phyloP scores from a whole-genome alignment of 2,888 invertebrate genomes.

The Drosophila nr. fundita region DNA sequence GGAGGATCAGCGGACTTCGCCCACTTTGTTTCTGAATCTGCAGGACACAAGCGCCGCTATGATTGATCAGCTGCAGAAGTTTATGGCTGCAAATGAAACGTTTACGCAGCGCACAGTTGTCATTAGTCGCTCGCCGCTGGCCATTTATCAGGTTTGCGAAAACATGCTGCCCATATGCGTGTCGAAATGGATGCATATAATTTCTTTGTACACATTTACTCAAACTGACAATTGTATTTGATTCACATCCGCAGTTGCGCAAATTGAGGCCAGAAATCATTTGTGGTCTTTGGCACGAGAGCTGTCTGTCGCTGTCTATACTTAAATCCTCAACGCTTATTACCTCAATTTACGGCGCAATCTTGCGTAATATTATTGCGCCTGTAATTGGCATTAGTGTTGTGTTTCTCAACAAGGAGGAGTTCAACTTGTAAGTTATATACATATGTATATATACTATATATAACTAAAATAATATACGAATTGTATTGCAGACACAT shows the following conservation, averaged over 20 bases:
- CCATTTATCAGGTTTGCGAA: slow-evolving; percentile 83
- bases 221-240: slow-evolving; percentile 1
- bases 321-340: slow-evolving; percentile 83
- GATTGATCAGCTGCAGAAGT: slow-evolving; percentile 80
- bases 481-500: slow-evolving; percentile 78
- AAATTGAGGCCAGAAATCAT: slow-evolving; percentile 84
- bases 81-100: slow-evolving; percentile 75
- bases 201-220: neutral
- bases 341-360: slow-evolving; percentile 84
- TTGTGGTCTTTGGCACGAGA: slow-evolving; percentile 85
- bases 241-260: slow-evolving; percentile 74
- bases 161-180: neutral
- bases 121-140: slow-evolving; percentile 83
- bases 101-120: slow-evolving; percentile 82
- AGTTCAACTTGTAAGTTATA: slow-evolving; percentile 83
- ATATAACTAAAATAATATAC: neutral
- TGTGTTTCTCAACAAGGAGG: slow-evolving; percentile 84
- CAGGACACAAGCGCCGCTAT: slow-evolving; percentile 82
- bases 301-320: slow-evolving; percentile 80
- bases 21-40: slow-evolving; percentile 83
- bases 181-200: neutral
- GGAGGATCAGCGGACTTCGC: slow-evolving; percentile 70
- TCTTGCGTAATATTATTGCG: slow-evolving; percentile 84
- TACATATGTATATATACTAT: neutral
- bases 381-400: slow-evolving; percentile 85